Evolutionary conservation across 2,888 invertebrate species (phyloP).

Genomic region (Xylota segnis): DNA sequence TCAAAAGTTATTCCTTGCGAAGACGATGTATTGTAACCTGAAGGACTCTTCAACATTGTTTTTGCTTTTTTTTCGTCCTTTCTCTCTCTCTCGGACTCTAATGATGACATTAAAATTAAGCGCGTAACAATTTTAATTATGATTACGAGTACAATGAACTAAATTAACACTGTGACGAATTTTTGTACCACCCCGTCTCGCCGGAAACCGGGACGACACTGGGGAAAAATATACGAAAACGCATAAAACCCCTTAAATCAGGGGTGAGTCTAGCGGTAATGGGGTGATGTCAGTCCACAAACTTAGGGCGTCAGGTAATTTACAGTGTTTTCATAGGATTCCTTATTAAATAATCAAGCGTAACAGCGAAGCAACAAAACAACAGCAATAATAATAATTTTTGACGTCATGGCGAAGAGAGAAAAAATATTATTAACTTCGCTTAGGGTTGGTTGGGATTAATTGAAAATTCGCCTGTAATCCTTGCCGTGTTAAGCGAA

Average conservation of each 20-base stretch:
- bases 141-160: constrained; percentile 74
- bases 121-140: constrained; percentile 74
- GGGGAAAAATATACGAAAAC: constrained; percentile 4
- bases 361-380: constrained; percentile 69
- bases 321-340: constrained; percentile 72
- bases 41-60: constrained; percentile 38
- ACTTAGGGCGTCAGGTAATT: constrained; percentile 68
- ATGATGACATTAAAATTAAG: constrained; percentile 77
- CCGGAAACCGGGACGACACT: background rate
- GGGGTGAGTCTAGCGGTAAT: constrained; percentile 32
- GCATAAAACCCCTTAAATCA: constrained; percentile 22
- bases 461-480: constrained; percentile 68
- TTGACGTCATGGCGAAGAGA: constrained; percentile 31
- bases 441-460: constrained; percentile 61
- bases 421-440: constrained; percentile 58
- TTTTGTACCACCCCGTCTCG: background rate
- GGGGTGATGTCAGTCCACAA: constrained; percentile 13
- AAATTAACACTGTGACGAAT: constrained; percentile 72
- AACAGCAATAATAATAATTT: constrained; percentile 74
- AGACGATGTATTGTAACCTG: constrained; percentile 51
- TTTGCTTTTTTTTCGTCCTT: background rate
- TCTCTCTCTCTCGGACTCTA: constrained; percentile 31
- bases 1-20: constrained; percentile 60
- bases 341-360: constrained; percentile 75
- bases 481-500: constrained; percentile 57